These are phyloP conservation scores for Heliopora coerulea DNA, from an alignment of 92 coral and sea anemone genomes.

Conservation along the genomic window DNA sequence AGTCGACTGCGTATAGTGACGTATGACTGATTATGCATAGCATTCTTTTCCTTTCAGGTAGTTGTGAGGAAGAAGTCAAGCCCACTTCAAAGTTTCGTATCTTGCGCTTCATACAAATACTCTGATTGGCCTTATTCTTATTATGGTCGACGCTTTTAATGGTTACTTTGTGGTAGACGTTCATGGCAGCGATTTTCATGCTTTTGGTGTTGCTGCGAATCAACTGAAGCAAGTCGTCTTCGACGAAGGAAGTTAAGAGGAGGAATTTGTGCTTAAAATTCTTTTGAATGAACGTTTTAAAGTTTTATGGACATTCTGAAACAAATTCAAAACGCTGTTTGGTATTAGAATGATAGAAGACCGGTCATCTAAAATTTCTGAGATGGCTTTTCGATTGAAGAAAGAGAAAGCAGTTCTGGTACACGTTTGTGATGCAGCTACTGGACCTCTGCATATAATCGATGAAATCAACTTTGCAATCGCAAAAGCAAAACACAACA, in stretches of 20 bases:
- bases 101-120: slow-evolving; percentile 14
- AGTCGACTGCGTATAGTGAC: neutral
- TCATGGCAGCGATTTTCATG: slow-evolving; percentile 35
- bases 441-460: slow-evolving; percentile 55
- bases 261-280: neutral
- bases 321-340: no score
- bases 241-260: slow-evolving; percentile 90
- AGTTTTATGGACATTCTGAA: no score
- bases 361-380: neutral
- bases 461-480: slow-evolving; percentile 86
- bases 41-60: neutral
- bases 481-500: slow-evolving; percentile 84
- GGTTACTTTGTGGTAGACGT: slow-evolving; percentile 42
- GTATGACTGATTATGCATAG: neutral
- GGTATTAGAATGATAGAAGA: slow-evolving; percentile 35
- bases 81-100: neutral
- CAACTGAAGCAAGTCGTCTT: slow-evolving; percentile 68
- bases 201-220: slow-evolving; percentile 61
- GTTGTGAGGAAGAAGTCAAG: slow-evolving; percentile 6
- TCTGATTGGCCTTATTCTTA: slow-evolving; percentile 28
- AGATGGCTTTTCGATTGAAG: slow-evolving; percentile 21
- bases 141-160: slow-evolving; percentile 42
- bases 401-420: slow-evolving; percentile 19
- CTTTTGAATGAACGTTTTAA: neutral
- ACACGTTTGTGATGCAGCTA: slow-evolving; percentile 16